Evolutionary conservation across 2,797 vertebrate genomes (phyloP).

Genomic region (Agapornis canus): DNA sequence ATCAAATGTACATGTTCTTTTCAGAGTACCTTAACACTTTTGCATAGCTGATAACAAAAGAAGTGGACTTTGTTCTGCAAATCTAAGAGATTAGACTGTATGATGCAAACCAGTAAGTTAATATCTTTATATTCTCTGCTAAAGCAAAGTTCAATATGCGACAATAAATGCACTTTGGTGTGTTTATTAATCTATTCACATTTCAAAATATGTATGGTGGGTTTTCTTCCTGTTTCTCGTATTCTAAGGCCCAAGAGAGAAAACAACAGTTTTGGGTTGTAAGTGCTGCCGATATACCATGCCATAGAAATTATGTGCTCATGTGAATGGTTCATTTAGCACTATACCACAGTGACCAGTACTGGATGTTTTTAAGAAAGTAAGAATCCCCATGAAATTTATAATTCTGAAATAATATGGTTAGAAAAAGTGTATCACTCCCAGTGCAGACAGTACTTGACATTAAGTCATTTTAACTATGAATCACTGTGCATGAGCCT

Average conservation of each 20-base stretch:
- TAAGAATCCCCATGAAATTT: neutral
- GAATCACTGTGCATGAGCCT: neutral
- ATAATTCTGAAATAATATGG: neutral
- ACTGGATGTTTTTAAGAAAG: neutral
- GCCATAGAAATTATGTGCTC: neutral
- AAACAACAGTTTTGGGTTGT: neutral
- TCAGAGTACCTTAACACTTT: neutral
- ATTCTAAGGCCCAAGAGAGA: neutral
- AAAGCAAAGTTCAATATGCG: neutral
- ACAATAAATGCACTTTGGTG: neutral
- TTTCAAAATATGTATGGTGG: neutral
- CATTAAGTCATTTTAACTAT: neutral
- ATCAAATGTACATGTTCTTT: neutral
- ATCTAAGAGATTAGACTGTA: neutral
- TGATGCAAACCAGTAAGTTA: neutral
- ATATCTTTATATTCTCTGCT: neutral
- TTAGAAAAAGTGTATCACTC: neutral
- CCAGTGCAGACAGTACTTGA: neutral
- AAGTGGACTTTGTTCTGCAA: slow-evolving; percentile 2
- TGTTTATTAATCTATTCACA: neutral
- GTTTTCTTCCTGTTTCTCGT: neutral
- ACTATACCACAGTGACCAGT: neutral
- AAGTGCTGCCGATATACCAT: neutral
- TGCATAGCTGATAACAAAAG: neutral
- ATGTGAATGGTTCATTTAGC: neutral